These are phyloP conservation scores for Drosophila persimilis DNA, from an alignment of 1,140 invertebrate species.

Conservation along the genomic window DNA sequence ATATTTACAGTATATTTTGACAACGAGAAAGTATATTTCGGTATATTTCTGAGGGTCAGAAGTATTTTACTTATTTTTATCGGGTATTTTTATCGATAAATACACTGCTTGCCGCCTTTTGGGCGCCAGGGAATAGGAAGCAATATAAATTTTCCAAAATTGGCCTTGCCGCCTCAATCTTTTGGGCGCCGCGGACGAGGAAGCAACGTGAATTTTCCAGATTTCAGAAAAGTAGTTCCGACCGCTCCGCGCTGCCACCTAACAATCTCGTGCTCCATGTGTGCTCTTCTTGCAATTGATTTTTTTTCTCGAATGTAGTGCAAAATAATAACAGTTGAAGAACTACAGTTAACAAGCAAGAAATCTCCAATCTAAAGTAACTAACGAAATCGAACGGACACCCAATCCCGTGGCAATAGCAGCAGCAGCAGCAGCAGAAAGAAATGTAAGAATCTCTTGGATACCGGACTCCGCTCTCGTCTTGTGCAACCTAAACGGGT, in stretches of 20 bases:
- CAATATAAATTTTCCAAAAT: too few species aligned
- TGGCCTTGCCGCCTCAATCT: too few species aligned
- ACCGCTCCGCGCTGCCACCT: slow-evolving; percentile 57
- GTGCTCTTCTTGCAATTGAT: slow-evolving; percentile 66
- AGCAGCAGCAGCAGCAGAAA: slow-evolving; percentile 19
- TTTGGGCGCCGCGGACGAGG: slow-evolving; percentile 28
- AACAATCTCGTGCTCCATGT: slow-evolving; percentile 50
- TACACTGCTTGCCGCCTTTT: too few species aligned
- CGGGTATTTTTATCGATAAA: too few species aligned
- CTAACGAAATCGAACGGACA: neutral
- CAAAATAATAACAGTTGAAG: slow-evolving; percentile 35
- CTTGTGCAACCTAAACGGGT: slow-evolving; percentile 33
- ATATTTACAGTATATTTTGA: too few species aligned
- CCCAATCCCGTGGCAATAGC: slow-evolving; percentile 15
- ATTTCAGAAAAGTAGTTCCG: slow-evolving; percentile 36
- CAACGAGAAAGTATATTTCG: too few species aligned
- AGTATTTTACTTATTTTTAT: too few species aligned
- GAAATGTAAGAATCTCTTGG: slow-evolving; percentile 38
- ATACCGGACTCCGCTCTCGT: slow-evolving; percentile 4
- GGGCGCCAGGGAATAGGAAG: too few species aligned
- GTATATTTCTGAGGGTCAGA: too few species aligned
- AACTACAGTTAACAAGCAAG: slow-evolving; percentile 26
- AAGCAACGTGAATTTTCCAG: neutral
- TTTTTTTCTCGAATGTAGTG: slow-evolving; percentile 61
- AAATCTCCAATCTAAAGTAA: slow-evolving; percentile 27